phyloP scores from a whole-genome alignment of 2,888 invertebrate genomes.

The Spodoptera exigua region DNA sequence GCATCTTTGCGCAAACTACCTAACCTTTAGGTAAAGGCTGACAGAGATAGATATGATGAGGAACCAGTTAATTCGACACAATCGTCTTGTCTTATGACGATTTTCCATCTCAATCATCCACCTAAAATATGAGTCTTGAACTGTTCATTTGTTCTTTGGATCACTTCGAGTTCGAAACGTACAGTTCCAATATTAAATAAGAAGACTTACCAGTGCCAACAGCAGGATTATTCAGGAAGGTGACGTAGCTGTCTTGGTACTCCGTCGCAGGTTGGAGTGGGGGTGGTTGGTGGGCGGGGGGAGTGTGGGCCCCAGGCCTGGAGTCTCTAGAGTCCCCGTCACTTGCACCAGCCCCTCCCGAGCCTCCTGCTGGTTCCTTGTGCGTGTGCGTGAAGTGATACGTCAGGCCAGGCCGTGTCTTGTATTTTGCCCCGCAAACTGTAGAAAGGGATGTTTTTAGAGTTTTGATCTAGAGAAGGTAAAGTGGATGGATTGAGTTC shows the following conservation, averaged over 20 bases:
- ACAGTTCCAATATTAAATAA: no score
- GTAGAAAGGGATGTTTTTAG: conserved; percentile 60
- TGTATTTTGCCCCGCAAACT: conserved; percentile 99
- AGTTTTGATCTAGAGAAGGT: neutral
- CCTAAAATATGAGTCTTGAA: no score
- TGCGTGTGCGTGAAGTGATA: conserved; percentile 98
- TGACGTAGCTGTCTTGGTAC: conserved; percentile 91
- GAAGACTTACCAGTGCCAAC: conserved; percentile 71
- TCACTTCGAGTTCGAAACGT: no score
- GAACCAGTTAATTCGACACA: no score
- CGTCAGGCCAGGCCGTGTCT: conserved; percentile 98
- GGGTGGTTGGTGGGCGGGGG: conserved; percentile 65
- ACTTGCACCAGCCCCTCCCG: conserved; percentile 60
- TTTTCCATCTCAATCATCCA: no score
- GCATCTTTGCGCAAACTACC: neutral
- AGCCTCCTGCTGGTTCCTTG: conserved; percentile 86
- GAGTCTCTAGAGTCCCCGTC: conserved; percentile 80
- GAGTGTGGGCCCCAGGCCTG: conserved; percentile 93
- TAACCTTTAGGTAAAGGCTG: no score
- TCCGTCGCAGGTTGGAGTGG: conserved; percentile 79
- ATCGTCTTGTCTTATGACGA: no score
- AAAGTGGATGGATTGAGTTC: conserved; percentile 15
- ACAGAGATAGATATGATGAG: no score
- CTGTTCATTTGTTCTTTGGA: no score
- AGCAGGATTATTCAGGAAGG: conserved; percentile 90